Evolutionary conservation across 2,113 vertebrate species (phyloP).

Genomic region (Pseudorasbora parva): DNA sequence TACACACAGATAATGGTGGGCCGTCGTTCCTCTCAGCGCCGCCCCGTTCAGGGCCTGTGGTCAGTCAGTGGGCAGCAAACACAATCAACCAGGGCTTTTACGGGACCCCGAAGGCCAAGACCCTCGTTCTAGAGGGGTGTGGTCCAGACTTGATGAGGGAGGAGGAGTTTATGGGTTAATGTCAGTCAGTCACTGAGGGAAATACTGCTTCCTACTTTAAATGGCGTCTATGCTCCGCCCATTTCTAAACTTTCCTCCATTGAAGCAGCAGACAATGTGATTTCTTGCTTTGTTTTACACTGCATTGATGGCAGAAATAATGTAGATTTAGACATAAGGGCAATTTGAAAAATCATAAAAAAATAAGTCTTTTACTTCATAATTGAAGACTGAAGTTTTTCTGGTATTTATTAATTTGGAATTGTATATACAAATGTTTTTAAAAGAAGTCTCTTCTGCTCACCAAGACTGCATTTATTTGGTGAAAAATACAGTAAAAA

Average conservation of each 20-base stretch:
- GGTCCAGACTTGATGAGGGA: conserved; percentile 39
- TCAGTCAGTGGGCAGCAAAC: neutral
- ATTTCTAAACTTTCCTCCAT: conserved; percentile 36
- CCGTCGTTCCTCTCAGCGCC: conserved; percentile 8
- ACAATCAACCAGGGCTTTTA: neutral
- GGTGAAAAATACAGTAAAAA: too few species aligned
- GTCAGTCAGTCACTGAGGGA: conserved; percentile 58
- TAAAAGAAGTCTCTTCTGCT: neutral
- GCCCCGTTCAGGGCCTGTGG: neutral
- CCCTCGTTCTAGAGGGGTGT: conserved; percentile 48
- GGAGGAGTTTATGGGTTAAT: conserved; percentile 55
- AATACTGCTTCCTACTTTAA: conserved; percentile 43
- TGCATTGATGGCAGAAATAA: neutral
- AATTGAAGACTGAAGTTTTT: neutral
- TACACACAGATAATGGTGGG: conserved; percentile 13
- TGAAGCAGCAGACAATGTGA: neutral
- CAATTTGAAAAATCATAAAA: neutral
- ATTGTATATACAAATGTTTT: neutral
- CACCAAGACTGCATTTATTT: neutral
- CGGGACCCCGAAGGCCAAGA: conserved; percentile 49
- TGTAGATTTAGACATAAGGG: neutral
- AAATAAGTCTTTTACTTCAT: neutral
- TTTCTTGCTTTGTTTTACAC: neutral
- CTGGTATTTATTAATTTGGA: neutral
- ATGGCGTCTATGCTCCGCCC: conserved; percentile 54